These are phyloP conservation scores for Philopedon plagiatum DNA, from an alignment of 2,888 invertebrate species.

Conservation along the genomic window DNA sequence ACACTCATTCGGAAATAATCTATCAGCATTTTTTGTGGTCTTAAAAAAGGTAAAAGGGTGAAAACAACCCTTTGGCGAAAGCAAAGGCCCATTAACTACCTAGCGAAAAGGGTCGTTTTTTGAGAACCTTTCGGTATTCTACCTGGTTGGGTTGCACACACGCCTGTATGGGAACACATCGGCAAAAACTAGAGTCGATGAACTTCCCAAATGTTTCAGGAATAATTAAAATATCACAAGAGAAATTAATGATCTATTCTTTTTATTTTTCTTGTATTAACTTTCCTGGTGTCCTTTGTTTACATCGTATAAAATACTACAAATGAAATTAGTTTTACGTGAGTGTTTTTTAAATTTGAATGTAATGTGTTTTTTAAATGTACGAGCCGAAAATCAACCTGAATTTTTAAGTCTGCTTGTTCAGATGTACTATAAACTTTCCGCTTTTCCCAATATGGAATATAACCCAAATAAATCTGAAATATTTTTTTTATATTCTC, in stretches of 20 bases:
- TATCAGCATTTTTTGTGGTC: conserved; percentile 48
- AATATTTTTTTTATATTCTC: too few relatives aligned
- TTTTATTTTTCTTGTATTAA: background rate
- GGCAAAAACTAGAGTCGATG: conserved; percentile 41
- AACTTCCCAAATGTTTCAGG: conserved; percentile 32
- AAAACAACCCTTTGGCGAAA: conserved; percentile 52
- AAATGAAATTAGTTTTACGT: background rate
- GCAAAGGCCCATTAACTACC: conserved; percentile 44
- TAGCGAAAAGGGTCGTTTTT: conserved; percentile 42
- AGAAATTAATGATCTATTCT: conserved; percentile 18
- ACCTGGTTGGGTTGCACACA: conserved; percentile 41
- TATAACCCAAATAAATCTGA: too few relatives aligned
- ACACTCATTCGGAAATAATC: conserved; percentile 47
- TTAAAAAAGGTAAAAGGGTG: conserved; percentile 49
- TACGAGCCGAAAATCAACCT: too few relatives aligned
- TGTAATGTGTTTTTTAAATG: background rate
- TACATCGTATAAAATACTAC: background rate
- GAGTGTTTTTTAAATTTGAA: background rate
- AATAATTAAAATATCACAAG: conserved; percentile 27
- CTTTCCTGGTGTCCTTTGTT: background rate
- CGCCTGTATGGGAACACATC: conserved; percentile 36
- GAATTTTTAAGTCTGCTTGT: too few relatives aligned
- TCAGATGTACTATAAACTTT: too few relatives aligned
- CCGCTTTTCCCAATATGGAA: too few relatives aligned
- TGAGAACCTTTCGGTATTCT: conserved; percentile 19